Conservation (phyloP, 2,888 invertebrate genomes). For the Arge pagana region DNA sequence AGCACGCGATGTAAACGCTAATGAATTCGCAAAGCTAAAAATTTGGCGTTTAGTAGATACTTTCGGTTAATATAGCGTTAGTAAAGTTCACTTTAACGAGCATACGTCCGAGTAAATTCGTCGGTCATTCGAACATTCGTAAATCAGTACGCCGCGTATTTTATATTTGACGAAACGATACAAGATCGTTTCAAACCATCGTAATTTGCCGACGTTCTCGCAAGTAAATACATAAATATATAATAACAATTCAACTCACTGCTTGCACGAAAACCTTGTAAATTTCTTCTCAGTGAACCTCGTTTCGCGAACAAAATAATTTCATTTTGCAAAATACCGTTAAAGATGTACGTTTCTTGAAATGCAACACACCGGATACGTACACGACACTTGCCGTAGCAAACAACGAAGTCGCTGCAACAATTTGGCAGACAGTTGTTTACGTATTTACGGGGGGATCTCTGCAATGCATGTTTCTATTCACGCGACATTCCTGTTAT, state of each 20-base stretch:
- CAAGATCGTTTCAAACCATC: no score
- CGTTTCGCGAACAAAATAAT: neutral
- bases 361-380: no score
- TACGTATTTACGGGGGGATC: constrained; percentile 38
- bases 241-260: no score
- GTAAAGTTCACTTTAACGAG: neutral
- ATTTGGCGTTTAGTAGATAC: neutral
- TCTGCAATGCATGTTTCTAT: constrained; percentile 43
- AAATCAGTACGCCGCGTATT: no score
- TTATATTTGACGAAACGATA: no score
- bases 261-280: neutral
- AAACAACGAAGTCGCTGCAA: no score
- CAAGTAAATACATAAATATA: no score
- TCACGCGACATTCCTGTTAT: constrained; percentile 44
- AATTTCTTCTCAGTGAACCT: neutral
- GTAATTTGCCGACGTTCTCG: no score
- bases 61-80: neutral
- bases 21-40: no score
- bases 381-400: no score
- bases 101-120: constrained; percentile 3
- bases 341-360: neutral
- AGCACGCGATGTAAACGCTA: no score
- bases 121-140: no score
- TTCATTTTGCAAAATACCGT: neutral
- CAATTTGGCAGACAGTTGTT: constrained; percentile 34